Base-by-base conservation (phyloP, 2,113 vertebrate species). In the Camelus dromedarius region DNA sequence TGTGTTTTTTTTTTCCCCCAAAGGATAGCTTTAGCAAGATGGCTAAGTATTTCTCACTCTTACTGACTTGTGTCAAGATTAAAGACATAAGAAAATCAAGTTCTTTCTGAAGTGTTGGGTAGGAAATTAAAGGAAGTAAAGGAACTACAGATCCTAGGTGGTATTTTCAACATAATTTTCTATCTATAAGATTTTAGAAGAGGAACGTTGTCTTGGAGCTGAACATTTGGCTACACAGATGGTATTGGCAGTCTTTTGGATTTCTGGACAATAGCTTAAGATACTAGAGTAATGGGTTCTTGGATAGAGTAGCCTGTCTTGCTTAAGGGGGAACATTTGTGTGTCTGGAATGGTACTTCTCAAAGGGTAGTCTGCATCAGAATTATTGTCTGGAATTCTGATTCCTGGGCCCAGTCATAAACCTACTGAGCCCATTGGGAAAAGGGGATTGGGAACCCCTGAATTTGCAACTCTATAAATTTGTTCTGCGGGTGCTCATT, bases 171-270 rank as follows among this genome's bases (percentile, higher is more conserved):
- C 26, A 13, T 90, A 79, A 90, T 32, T 75, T 93, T 3, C 72
- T 89, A 89, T n/a, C 48, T 9, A 28, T 7, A 88, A 93, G 19
- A 38, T 2, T 76, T 97, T 67, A 96, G 7, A 81, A 60, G 58
- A 92, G 72, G 95, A 80, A 90, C 81, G n/a, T 69, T 50, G 46
- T 69, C 64, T 72, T n/a, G 48, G 66, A 93, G 16, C 54, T 56
- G 81, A 96, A 90, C 80, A 90, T 97, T 84, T 96, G 90, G 20
- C 22, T 91, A 46, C 13, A n/a, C 88, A 95, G 76, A 91, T 87
- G 46, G 56, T 91, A 80, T 4, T 96, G 79, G 42, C 18, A 93
- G 62, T 67, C 92, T 91, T 32, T 80, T 91, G 6, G 54, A 69
- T 50, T 70, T 96, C 66, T 96, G 12, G 66, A 95, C 52, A 92